Evolutionary conservation across 2,113 vertebrate genomes (phyloP).

Genomic region (Megaleporinus macrocephalus): DNA sequence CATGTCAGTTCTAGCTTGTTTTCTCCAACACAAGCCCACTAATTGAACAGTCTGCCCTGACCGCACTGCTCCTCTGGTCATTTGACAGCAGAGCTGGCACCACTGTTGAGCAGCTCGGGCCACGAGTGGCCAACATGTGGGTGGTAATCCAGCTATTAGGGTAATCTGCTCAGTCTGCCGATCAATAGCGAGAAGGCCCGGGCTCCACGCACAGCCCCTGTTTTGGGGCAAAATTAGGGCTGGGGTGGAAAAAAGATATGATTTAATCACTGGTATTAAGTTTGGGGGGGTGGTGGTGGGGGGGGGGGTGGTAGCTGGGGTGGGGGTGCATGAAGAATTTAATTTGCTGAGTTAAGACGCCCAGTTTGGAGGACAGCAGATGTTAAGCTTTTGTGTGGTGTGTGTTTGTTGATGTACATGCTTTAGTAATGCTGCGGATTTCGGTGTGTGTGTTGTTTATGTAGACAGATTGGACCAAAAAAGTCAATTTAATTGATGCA

Average conservation of each 20-base stretch:
- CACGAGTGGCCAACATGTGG: conserved; percentile 77
- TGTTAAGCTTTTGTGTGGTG: not conserved
- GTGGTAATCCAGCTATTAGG: conserved; percentile 82
- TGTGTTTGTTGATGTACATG: not conserved
- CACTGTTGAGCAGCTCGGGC: conserved; percentile 51
- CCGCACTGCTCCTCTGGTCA: not conserved
- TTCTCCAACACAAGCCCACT: not conserved
- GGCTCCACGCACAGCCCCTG: conserved; percentile 63
- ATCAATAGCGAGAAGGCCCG: conserved; percentile 77
- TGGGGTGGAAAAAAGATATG: conserved; percentile 63
- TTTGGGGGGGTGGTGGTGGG: conserved; percentile 74
- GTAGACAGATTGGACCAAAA: no score
- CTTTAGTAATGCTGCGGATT: no score
- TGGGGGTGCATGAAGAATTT: conserved; percentile 64
- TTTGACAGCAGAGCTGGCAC: conserved; percentile 47
- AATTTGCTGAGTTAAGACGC: conserved; percentile 68
- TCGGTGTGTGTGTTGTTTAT: no score
- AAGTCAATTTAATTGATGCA: no score
- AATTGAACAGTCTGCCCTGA: not conserved
- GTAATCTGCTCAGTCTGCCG: conserved; percentile 81
- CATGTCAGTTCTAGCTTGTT: not conserved
- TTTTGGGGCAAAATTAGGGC: conserved; percentile 70
- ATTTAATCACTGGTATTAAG: conserved; percentile 83
- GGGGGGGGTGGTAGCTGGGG: conserved; percentile 72
- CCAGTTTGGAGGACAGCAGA: conserved; percentile 46